Evolutionary conservation across 1,140 invertebrate species (phyloP).

Genomic region (Drosophila tsacasi): DNA sequence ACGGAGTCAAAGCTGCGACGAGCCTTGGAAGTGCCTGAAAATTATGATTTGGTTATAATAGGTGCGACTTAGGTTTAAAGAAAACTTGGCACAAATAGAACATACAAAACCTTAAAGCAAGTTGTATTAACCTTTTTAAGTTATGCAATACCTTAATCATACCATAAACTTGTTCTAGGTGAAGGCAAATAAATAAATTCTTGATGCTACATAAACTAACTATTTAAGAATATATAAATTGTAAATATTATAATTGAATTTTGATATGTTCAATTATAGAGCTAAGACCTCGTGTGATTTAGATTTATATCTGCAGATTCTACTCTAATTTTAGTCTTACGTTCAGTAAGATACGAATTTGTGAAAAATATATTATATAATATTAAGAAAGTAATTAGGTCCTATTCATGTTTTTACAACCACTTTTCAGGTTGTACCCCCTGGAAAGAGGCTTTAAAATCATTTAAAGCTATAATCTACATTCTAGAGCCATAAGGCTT

Average conservation of each 20-base stretch:
- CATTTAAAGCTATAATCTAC: neutral
- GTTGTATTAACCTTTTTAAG: neutral
- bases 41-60: slow-evolving; percentile 48
- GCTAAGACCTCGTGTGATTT: too few relatives aligned
- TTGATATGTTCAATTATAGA: neutral
- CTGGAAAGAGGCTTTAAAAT: neutral
- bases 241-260: neutral
- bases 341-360: too few relatives aligned
- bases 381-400: too few relatives aligned
- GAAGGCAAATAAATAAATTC: neutral
- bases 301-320: too few relatives aligned
- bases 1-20: slow-evolving; percentile 97
- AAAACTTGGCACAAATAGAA: neutral
- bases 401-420: neutral
- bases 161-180: neutral
- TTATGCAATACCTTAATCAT: neutral
- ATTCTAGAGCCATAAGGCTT: neutral
- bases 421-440: neutral
- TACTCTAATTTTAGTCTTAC: too few relatives aligned
- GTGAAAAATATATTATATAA: too few relatives aligned
- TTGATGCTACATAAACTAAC: neutral
- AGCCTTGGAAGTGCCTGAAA: slow-evolving; percentile 90
- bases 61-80: slow-evolving; percentile 13
- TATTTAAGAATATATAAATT: neutral
- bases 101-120: neutral